Evolutionary conservation across 2,113 vertebrate genomes (phyloP).

Genomic region (Rafetus swinhoei): DNA sequence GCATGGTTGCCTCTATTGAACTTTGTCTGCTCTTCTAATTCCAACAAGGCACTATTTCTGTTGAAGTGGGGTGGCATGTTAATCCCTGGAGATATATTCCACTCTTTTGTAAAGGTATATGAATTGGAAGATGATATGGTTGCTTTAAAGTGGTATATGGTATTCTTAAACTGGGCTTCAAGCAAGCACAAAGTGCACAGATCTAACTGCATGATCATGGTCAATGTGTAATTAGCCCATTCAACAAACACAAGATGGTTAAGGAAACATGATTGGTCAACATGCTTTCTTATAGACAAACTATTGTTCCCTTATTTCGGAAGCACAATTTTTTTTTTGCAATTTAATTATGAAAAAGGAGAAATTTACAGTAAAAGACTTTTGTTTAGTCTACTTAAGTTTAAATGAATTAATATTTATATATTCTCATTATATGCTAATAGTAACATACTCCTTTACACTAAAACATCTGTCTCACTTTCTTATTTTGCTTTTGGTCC

Average conservation of each 20-base stretch:
- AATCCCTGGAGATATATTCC: neutral
- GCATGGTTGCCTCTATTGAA: neutral
- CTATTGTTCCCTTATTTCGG: neutral
- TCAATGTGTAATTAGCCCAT: neutral
- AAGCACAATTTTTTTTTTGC: neutral
- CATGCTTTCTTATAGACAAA: neutral
- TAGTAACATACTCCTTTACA: neutral
- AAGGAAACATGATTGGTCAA: neutral
- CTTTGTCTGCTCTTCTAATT: neutral
- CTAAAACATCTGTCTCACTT: accelerated
- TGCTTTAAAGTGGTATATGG: slow-evolving; percentile 13
- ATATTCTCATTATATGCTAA: neutral
- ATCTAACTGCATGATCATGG: neutral
- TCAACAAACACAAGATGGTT: neutral
- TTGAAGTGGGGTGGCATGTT: neutral
- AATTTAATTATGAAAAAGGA: neutral
- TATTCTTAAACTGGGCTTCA: neutral
- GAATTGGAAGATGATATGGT: neutral
- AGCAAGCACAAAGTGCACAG: slow-evolving; percentile 4
- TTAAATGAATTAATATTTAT: neutral
- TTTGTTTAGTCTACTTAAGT: neutral
- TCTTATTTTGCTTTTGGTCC: neutral
- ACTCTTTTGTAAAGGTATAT: neutral
- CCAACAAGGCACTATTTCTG: neutral
- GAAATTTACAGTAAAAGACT: neutral